Conservation (phyloP, 1,140 invertebrate genomes). For the Anastrepha ludens region DNA sequence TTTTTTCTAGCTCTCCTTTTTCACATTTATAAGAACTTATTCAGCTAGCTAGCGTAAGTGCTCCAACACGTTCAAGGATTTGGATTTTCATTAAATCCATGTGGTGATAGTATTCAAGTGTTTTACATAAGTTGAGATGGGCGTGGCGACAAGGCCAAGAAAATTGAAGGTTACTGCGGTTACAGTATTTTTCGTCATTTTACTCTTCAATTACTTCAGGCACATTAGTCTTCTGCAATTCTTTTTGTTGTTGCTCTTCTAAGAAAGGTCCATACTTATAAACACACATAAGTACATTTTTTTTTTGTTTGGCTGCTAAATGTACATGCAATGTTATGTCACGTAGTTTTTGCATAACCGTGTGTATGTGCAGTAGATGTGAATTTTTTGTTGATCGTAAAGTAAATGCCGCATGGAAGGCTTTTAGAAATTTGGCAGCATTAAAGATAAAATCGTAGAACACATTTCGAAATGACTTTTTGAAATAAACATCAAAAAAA, state of each 20-base stretch:
- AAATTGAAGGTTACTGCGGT: neutral
- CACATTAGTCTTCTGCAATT: neutral
- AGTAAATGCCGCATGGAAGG: neutral
- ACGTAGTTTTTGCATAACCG: too few species aligned
- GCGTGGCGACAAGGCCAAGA: neutral
- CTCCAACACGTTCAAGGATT: neutral
- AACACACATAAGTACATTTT: too few species aligned
- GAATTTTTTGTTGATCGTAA: neutral
- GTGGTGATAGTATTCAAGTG: neutral
- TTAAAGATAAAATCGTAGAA: too few species aligned
- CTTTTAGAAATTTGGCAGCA: neutral
- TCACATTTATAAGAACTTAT: too few species aligned
- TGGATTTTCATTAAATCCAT: neutral
- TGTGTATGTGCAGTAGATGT: too few species aligned
- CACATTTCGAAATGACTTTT: too few species aligned
- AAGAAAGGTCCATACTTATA: neutral
- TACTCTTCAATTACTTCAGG: neutral
- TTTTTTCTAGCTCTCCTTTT: neutral
- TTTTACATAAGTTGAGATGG: neutral
- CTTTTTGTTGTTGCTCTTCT: neutral
- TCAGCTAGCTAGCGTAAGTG: neutral
- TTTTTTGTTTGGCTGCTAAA: too few species aligned
- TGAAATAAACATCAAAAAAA: too few species aligned
- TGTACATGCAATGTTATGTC: too few species aligned
- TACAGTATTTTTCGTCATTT: neutral